Conservation (phyloP, 2,113 vertebrate species). For the Myrmophylax atrothorax region DNA sequence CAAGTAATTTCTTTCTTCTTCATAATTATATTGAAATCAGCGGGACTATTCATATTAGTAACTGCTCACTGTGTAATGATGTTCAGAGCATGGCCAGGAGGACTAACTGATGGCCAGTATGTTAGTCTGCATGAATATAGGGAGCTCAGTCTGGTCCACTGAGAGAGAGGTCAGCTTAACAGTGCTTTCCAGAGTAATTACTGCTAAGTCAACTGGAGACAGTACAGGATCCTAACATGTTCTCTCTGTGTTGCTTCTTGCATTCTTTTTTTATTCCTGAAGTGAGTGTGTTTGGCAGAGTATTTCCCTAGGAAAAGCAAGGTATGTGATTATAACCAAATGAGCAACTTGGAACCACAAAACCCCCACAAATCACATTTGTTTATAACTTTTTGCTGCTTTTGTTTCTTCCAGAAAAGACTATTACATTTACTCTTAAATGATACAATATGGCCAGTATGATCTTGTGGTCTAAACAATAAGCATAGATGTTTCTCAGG, state of each 20-base stretch:
- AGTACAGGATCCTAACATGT: conserved; percentile 16
- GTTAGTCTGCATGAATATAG: neutral
- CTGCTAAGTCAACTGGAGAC: neutral
- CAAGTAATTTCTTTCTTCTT: neutral
- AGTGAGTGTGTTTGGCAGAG: conserved; percentile 38
- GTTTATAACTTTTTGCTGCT: conserved; percentile 59
- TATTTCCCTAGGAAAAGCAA: neutral
- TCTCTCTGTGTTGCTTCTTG: conserved; percentile 25
- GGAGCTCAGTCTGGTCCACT: neutral
- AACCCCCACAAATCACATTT: conserved; percentile 9
- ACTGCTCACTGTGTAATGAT: neutral
- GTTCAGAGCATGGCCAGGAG: neutral
- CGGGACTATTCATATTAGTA: neutral
- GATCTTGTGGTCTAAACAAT: conserved; percentile 53
- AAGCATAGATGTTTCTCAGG: conserved; percentile 27
- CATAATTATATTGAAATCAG: conserved; percentile 43
- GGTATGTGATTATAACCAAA: conserved; percentile 56
- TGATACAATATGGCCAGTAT: conserved; percentile 55
- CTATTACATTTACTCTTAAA: conserved; percentile 56
- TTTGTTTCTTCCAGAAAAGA: conserved; percentile 58
- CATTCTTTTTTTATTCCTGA: conserved; percentile 45
- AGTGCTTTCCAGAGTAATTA: conserved; percentile 33
- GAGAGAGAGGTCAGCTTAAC: conserved; percentile 15
- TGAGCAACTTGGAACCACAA: conserved; percentile 28
- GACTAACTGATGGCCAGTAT: neutral